These are phyloP conservation scores for Phortica variegata DNA, from an alignment of 1,140 invertebrate species.

Conservation along the genomic window DNA sequence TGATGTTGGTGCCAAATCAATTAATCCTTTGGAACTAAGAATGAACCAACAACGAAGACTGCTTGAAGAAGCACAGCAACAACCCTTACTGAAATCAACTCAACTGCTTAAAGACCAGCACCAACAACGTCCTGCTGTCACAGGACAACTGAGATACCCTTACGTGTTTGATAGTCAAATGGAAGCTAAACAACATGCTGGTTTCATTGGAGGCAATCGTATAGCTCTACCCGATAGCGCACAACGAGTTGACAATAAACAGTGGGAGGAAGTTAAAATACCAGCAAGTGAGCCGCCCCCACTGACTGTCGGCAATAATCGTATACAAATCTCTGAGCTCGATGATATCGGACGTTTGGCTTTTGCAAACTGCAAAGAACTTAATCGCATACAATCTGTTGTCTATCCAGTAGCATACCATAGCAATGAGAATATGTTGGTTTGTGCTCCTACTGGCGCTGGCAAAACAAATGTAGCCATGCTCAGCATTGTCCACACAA, in stretches of 20 bases:
- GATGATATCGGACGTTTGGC: conserved; percentile 85
- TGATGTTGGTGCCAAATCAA: conserved; percentile 60
- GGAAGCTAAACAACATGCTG: conserved; percentile 68
- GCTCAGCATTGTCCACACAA: conserved; percentile 86
- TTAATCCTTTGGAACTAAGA: conserved; percentile 57
- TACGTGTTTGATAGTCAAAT: conserved; percentile 80
- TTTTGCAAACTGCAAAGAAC: conserved; percentile 80
- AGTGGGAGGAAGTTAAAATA: conserved; percentile 87
- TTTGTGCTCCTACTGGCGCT: conserved; percentile 94
- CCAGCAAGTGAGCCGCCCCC: conserved; percentile 71
- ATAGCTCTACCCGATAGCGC: conserved; percentile 79
- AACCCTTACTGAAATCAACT: conserved; percentile 56
- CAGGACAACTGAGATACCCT: conserved; percentile 65
- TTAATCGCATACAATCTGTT: conserved; percentile 95
- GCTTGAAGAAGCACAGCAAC: conserved; percentile 44
- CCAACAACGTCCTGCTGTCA: conserved; percentile 12
- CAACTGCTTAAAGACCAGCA: conserved; percentile 28
- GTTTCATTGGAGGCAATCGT: conserved; percentile 78
- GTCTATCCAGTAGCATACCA: conserved; percentile 95
- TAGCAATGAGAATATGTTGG: conserved; percentile 94
- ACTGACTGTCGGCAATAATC: conserved; percentile 67
- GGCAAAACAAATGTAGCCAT: conserved; percentile 99
- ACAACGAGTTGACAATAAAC: conserved; percentile 67
- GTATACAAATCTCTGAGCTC: conserved; percentile 70
- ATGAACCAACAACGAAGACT: conserved; percentile 59